A percentile compares a stretch with the other conserved stretches of the same genome.
These are phyloP conservation scores for Parazoanthus darwini DNA, from an alignment of 92 coral and sea anemone genomes.

Conservation along the genomic window DNA sequence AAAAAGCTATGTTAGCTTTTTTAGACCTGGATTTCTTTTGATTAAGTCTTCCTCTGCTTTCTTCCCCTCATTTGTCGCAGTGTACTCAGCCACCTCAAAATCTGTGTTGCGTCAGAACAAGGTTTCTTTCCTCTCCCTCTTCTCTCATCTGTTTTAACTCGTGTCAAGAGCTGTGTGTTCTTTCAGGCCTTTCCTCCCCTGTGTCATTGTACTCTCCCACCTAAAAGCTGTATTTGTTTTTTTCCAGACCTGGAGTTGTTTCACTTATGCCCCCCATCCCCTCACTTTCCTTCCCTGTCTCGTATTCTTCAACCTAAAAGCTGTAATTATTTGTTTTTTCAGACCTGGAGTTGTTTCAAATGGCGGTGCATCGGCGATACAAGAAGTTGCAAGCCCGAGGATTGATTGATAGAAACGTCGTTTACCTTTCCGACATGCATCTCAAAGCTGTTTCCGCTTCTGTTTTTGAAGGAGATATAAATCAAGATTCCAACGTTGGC, in stretches of 20 bases:
- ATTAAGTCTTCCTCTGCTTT: neutral
- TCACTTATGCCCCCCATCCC: neutral
- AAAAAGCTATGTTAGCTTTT: no score
- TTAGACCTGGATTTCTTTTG: neutral
- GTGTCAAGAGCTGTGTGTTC: neutral
- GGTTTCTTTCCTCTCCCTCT: neutral
- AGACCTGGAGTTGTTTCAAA: constrained; percentile 28
- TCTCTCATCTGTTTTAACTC: neutral
- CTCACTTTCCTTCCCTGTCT: no score
- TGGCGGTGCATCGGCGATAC: neutral
- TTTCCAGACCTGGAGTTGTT: constrained; percentile 11
- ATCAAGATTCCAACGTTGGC: no score
- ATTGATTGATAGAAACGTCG: neutral
- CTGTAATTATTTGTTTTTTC: neutral
- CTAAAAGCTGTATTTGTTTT: neutral
- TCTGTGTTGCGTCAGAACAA: neutral
- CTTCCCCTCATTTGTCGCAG: neutral
- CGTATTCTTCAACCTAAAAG: no score
- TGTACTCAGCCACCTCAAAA: neutral
- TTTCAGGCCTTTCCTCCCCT: no score
- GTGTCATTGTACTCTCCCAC: no score
- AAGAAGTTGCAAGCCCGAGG: neutral
- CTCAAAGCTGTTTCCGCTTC: neutral
- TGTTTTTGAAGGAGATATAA: neutral
- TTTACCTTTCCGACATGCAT: neutral